Base-by-base conservation (phyloP, 2,888 invertebrate species). In the Eupithecia tripunctaria region DNA sequence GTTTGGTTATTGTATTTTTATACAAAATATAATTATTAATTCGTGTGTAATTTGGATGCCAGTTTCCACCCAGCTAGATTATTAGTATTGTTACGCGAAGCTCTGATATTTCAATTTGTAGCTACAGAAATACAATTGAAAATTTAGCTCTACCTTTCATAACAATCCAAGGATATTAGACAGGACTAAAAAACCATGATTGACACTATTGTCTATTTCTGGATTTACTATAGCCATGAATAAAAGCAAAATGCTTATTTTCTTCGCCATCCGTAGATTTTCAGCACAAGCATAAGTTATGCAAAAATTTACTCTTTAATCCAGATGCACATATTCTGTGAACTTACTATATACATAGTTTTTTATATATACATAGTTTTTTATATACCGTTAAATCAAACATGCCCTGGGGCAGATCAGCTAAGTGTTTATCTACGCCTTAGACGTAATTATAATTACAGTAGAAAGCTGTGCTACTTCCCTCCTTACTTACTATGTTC, bases 391-490 rank as follows among this genome's bases (percentile, higher is more conserved):
- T 70, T 75, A 67, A 63, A 38, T 6, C 66, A 29, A 68, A 29
- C 32, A 56, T 60, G 67, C 70, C 75, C 67, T 62, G 67, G 21
- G 75, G 75, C 72, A 71, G 67, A 69, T 75, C 71, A 63, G 70
- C 70, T 71, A 38, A 71, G 38, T 68, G 70, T 75, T 75, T 70
- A 75, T 75, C 72, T 72, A 66, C 71, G 32, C n/a, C 62, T 63
- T n/a, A 63, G 69, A 68, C n/a, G 80, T 81, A 78, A 78, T 72
- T 72, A 74, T 81, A 78, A 78, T 72, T 72, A 74, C 77, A 65
- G 74, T 82, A 82, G 86, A 85, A 85, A 85, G 86, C 78, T 80
- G 82, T 76, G 82, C 84, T 77, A 81, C 75, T 85, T 80, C 76
- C 84, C 82, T 79, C 78, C 74, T 82, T 85, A 69, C 69, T 68